Conservation (phyloP, 2,797 vertebrate species). For the Sebastes steindachneri region DNA sequence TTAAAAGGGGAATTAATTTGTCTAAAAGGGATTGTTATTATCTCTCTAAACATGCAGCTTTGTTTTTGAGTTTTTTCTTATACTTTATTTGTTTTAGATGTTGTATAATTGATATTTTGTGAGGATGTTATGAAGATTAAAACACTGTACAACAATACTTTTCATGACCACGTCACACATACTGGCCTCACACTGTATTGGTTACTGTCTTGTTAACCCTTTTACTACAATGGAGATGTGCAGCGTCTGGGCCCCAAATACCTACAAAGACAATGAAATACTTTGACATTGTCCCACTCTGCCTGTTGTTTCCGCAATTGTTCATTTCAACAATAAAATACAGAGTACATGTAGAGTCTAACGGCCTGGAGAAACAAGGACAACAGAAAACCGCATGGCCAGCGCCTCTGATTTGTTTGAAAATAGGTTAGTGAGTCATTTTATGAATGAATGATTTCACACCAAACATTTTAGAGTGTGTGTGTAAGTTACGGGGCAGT, state of each 20-base stretch:
- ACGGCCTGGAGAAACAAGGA: neutral
- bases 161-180: neutral
- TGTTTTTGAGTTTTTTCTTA: neutral
- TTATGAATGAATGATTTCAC: conserved; percentile 48
- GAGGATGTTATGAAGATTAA: neutral
- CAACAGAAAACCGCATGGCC: neutral
- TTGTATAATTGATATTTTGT: neutral
- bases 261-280: conserved; percentile 1
- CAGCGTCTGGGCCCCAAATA: conserved; percentile 13
- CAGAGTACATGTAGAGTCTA: neutral
- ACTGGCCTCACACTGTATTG: neutral
- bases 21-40: neutral
- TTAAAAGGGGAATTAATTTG: neutral
- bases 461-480: neutral
- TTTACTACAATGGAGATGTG: neutral
- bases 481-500: conserved; percentile 10
- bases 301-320: neutral
- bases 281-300: neutral
- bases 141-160: neutral
- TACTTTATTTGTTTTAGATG: neutral
- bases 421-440: conserved; percentile 47
- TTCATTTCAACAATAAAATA: neutral
- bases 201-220: conserved; percentile 2
- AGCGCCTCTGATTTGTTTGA: neutral
- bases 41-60: neutral